Evolutionary conservation across 2,797 vertebrate genomes (phyloP).

Genomic region (Tapera naevia): DNA sequence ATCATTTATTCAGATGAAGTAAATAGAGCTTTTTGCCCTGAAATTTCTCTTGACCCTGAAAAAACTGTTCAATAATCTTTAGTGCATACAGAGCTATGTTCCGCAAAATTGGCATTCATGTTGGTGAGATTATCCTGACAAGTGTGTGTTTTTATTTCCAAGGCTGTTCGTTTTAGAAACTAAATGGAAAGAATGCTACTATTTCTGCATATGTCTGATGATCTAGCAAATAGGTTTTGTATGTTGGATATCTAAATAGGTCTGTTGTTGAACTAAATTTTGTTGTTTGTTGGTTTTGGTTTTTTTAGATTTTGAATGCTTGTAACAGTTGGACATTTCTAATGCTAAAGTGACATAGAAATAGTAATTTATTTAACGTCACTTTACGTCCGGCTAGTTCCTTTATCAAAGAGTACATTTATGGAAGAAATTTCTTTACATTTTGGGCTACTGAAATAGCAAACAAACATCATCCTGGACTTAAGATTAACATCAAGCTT

Average conservation of each 20-base stretch:
- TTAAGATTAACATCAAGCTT: background rate
- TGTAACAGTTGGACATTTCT: conserved; percentile 3
- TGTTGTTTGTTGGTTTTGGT: background rate
- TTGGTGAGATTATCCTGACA: conserved; percentile 51
- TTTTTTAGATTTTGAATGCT: background rate
- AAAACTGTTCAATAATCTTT: background rate
- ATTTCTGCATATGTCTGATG: conserved; percentile 43
- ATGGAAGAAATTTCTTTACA: background rate
- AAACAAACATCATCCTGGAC: background rate
- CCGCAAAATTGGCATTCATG: conserved; percentile 52
- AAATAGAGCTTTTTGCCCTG: conserved; percentile 16
- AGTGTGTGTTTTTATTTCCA: conserved; percentile 42
- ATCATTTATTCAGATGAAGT: background rate
- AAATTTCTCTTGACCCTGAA: conserved; percentile 29
- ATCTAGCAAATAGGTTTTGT: background rate
- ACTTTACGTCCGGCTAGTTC: background rate
- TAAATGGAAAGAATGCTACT: conserved; percentile 33
- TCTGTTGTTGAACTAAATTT: conserved; percentile 8
- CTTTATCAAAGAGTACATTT: background rate
- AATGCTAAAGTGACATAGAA: background rate
- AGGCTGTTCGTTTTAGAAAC: conserved; percentile 53
- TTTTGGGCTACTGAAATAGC: background rate
- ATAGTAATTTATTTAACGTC: background rate
- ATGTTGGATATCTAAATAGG: conserved; percentile 29
- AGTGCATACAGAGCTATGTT: background rate